Evolutionary conservation across 2,888 invertebrate genomes (phyloP), one percentile per base, ranked within the genome.

Genomic region (Erebia palarica): DNA sequence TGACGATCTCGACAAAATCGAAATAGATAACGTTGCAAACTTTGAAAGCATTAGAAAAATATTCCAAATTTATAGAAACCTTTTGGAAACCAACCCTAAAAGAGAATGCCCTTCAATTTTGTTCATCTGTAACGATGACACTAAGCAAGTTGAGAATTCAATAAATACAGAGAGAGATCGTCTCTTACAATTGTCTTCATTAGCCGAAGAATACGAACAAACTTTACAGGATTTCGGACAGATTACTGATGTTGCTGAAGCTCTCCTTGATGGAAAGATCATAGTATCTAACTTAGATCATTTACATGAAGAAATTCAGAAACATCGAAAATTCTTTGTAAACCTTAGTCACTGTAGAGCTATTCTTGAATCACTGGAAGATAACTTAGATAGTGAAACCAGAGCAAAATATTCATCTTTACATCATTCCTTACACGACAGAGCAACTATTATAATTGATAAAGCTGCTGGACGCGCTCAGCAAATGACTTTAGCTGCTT

Each of bases 221-320:
- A 97, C 97, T 0, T 89, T 98, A 11, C 96, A 96, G 82, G 98
- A 98, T 84, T 97, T 98, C 79, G 95, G 95, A 11, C 97, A 97
- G 83, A 97, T 98, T 47, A 97, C 97, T 3, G 96, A 97, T 67
- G 95, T 97, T 8, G 97, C 98, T 0, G 97, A 97, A 84, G 96
- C 96, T 58, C 88, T 97, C 53, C 94, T 98, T 9, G 96, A 97
- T 76, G 96, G 96, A 77, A 96, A 96, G 59, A 95, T 97, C 49
- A 95, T 95, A 9, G 96, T 97, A 0, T 95, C 94, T 53, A 95
- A 96, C 77, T 90, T 97, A 73, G 96, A 96, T 78, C 96, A 97
- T 79, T 89, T 98, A n/a, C 97, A 97, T 80, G 97, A 97, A 80
- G 97, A 97, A 90, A 97, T 98, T 90, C 97, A 97, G 80, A 97